These are phyloP conservation scores for Cyprinodon brontotheroides DNA, from an alignment of 2,113 vertebrate species.

Conservation along the genomic window DNA sequence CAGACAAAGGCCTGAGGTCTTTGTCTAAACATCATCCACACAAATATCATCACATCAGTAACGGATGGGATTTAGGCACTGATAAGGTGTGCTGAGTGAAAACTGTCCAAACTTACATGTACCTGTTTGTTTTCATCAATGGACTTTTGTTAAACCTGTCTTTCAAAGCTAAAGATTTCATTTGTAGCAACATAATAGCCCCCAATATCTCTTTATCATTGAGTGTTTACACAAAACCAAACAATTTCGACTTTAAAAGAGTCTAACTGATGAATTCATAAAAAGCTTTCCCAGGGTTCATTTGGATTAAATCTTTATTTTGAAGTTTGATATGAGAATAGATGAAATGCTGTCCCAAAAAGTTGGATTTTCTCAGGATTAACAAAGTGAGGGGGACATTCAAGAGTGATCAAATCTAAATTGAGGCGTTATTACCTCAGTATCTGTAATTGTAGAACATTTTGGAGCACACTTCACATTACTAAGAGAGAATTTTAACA, in stretches of 20 bases:
- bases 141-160: neutral
- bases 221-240: conserved; percentile 34
- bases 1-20: neutral
- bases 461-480: neutral
- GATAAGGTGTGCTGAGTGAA: conserved; percentile 30
- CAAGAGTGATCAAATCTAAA: neutral
- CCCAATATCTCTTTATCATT: conserved; percentile 4
- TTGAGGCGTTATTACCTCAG: neutral
- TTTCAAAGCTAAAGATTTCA: neutral
- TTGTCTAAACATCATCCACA: conserved; percentile 7
- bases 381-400: neutral
- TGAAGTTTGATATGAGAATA: neutral
- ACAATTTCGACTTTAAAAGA: neutral
- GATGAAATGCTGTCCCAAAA: no score
- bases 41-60: conserved; percentile 19
- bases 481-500: conserved; percentile 1
- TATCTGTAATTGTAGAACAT: conserved; percentile 4
- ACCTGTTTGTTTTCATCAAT: conserved; percentile 6
- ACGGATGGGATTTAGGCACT: conserved; percentile 18
- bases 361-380: neutral
- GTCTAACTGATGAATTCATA: neutral
- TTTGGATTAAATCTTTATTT: neutral
- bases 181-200: conserved; percentile 8
- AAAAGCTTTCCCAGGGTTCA: neutral
- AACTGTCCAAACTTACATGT: conserved; percentile 3